phyloP scores from a whole-genome alignment of 35 echinoderm and acorn worm species.

The Strongylocentrotus purpuratus region DNA sequence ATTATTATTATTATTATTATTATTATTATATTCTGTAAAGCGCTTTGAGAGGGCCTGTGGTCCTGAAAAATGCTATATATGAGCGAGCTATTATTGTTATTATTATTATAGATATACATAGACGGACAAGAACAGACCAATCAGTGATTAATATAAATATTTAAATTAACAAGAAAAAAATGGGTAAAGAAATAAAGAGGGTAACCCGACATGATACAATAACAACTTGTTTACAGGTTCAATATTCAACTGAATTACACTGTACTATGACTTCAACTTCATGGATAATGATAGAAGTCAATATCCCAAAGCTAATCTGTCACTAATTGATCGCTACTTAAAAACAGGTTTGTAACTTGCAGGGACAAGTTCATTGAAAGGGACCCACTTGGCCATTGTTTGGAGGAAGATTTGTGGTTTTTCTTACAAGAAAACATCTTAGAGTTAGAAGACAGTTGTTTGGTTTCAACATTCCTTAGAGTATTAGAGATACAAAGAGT shows the following conservation, averaged over 20 bases:
- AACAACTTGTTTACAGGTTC: neutral
- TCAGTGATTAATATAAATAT: too few species aligned
- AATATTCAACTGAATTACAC: neutral
- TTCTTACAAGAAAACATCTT: neutral
- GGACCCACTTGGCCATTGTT: neutral
- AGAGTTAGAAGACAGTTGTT: conserved; percentile 10
- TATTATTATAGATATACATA: too few species aligned
- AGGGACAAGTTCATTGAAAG: neutral
- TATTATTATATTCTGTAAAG: too few species aligned
- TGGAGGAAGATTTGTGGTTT: neutral
- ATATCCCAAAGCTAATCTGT: neutral
- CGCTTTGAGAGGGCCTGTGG: too few species aligned
- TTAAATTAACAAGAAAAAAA: too few species aligned
- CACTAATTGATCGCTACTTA: neutral
- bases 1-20: too few species aligned
- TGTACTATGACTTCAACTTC: neutral
- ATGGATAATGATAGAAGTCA: neutral
- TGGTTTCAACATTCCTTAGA: neutral
- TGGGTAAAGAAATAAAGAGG: too few species aligned
- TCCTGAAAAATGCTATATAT: too few species aligned
- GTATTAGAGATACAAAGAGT: neutral
- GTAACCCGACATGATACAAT: neutral
- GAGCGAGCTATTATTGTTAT: too few species aligned
- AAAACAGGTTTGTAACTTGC: neutral
- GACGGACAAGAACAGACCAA: too few species aligned